Base-by-base conservation (phyloP, 35 echinoderm and acorn worm species). In the Eucidaris tribuloides region DNA sequence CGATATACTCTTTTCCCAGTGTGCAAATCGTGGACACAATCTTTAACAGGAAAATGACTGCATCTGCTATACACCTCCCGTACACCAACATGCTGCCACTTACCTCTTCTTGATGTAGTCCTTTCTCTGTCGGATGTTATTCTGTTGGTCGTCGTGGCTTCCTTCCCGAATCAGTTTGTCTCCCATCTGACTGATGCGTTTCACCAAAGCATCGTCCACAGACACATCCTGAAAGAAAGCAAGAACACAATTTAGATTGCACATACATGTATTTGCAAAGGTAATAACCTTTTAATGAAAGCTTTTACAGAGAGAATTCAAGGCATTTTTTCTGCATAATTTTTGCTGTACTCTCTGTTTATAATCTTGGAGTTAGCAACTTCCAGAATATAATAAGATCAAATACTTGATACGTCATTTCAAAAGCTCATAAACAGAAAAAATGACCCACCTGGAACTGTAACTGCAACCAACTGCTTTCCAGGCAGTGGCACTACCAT, bases 121-220 rank as follows among this genome's bases (percentile, higher is more conserved):
- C 3, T 58, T 76, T 76, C 87, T 85, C 31, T 89, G 62, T 56
- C 45, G 30, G 18, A 89, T 78, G 24, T 66, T 36, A 28, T 31
- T 89, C 18, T 62, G 79, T 23, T 90, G 83, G 34, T 76, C 88
- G 62, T 25, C 36, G n/a, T n/a, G n/a, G 76, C 79, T 71, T 63
- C 58, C 55, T 81, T 84, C 46, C 64, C 45, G 65, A 27, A 93
- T 63, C 5, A 87, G 83, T 80, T 80, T 93, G 54, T 84, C 70
- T 33, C 85, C 96, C 25, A 99, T 46, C 22, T 86, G 46, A 87
- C 65, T 88, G 66, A 99, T 79, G 29, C 65, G 56, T 18, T 66
- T 48, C 2, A 99, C 77, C 37, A 62, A 83, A 18, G 83, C 54
- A 23, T 99, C 82, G 79, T 99, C 91, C 17, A 99, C 96, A 44